Conservation (phyloP, 2,797 vertebrate species). For the Lophotriccus pileatus region DNA sequence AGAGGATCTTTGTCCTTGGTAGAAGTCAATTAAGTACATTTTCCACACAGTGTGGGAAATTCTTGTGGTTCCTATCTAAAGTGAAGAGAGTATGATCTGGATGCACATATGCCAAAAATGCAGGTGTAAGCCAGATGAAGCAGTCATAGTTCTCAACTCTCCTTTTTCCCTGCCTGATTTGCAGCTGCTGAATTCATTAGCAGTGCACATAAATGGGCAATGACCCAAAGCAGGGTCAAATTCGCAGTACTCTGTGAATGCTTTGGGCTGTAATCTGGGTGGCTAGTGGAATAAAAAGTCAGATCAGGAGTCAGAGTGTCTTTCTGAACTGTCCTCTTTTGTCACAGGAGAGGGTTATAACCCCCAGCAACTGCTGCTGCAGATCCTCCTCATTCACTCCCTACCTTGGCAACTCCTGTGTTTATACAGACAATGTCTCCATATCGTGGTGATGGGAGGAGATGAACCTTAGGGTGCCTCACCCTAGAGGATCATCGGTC, state of each 20-base stretch:
- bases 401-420: not conserved
- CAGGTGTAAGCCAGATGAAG: not conserved
- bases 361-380: not conserved
- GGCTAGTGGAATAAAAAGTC: not conserved
- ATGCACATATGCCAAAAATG: not conserved
- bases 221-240: not conserved
- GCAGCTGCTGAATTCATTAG: not conserved
- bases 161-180: not conserved
- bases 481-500: not conserved
- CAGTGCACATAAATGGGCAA: not conserved
- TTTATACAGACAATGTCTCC: not conserved
- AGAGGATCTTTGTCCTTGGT: not conserved
- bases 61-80: not conserved
- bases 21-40: not conserved
- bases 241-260: not conserved
- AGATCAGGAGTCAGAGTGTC: not conserved
- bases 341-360: not conserved
- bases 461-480: not conserved
- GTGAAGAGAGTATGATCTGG: not conserved
- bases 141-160: not conserved
- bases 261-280: not conserved
- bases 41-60: not conserved
- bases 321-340: not conserved
- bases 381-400: not conserved
- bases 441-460: not conserved